A percentile compares a stretch with the other conserved stretches of the same genome.
These are phyloP conservation scores for Nephila pilipes DNA, from an alignment of 1,140 invertebrate species.

Conservation along the genomic window DNA sequence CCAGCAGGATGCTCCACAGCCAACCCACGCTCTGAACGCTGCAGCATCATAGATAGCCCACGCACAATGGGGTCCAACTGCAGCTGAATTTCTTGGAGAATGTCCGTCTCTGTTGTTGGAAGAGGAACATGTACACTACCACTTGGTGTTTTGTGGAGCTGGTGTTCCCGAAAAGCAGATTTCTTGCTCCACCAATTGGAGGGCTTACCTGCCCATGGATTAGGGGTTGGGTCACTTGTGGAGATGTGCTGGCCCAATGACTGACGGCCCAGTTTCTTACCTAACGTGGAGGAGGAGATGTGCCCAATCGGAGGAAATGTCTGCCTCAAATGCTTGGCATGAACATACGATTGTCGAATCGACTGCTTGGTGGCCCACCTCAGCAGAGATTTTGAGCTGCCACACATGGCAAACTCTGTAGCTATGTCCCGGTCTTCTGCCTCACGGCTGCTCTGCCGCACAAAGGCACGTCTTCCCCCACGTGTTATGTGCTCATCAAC, in stretches of 20 bases:
- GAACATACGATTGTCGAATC: slow-evolving; percentile 77
- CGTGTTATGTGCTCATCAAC: slow-evolving; percentile 33
- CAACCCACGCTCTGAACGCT: slow-evolving; percentile 81
- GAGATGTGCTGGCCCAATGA: slow-evolving; percentile 42
- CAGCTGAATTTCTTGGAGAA: slow-evolving; percentile 90
- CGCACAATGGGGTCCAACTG: slow-evolving; percentile 87
- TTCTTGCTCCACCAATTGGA: slow-evolving; percentile 71
- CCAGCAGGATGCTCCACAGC: slow-evolving; percentile 90
- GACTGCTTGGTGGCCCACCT: slow-evolving; percentile 75
- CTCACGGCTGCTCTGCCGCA: slow-evolving; percentile 67
- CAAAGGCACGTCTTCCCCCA: slow-evolving; percentile 42
- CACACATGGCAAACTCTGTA: slow-evolving; percentile 65
- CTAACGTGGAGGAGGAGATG: slow-evolving; percentile 31
- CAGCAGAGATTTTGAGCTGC: slow-evolving; percentile 58
- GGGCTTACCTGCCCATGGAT: slow-evolving; percentile 65
- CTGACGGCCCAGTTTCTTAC: slow-evolving; percentile 58
- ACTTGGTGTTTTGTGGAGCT: slow-evolving; percentile 81
- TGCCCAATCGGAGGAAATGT: slow-evolving; percentile 78
- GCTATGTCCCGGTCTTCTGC: slow-evolving; percentile 74
- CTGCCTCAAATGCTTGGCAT: slow-evolving; percentile 77
- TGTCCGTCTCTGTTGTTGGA: slow-evolving; percentile 87
- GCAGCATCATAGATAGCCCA: slow-evolving; percentile 84
- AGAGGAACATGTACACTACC: slow-evolving; percentile 84
- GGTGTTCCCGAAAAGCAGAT: slow-evolving; percentile 72
- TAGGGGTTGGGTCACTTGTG: slow-evolving; percentile 62